phyloP scores from a whole-genome alignment of 2,888 invertebrate species.

The Beris morrisii region DNA sequence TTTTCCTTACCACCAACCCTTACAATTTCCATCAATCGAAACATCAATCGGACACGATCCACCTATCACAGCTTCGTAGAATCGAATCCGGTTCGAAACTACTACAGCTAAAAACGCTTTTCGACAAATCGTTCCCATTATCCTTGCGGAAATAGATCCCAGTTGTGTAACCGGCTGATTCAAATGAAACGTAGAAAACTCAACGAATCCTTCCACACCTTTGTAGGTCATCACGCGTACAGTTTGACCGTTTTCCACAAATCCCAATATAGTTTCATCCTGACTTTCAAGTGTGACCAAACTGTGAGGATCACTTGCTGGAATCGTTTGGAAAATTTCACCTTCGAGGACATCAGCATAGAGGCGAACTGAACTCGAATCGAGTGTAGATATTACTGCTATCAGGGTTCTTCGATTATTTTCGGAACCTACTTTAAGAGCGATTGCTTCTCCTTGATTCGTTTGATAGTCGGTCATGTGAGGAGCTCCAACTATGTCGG shows the following conservation, averaged over 20 bases:
- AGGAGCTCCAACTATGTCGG: no score
- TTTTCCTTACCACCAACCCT: slow-evolving; percentile 3
- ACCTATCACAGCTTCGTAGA: slow-evolving; percentile 46
- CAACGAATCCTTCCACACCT: slow-evolving; percentile 53
- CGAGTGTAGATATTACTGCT: slow-evolving; percentile 48
- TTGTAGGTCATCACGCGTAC: slow-evolving; percentile 49
- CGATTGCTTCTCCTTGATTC: slow-evolving; percentile 46
- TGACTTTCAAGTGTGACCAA: slow-evolving; percentile 52
- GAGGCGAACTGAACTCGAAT: slow-evolving; percentile 55
- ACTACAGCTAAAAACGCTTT: slow-evolving; percentile 44
- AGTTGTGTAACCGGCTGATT: slow-evolving; percentile 13
- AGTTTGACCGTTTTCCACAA: slow-evolving; percentile 53
- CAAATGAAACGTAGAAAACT: slow-evolving; percentile 44
- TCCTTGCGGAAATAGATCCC: slow-evolving; percentile 18
- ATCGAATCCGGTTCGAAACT: slow-evolving; percentile 41
- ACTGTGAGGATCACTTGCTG: slow-evolving; percentile 57
- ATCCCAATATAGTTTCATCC: slow-evolving; percentile 59
- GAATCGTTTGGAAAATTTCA: slow-evolving; percentile 59
- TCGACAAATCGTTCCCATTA: slow-evolving; percentile 30
- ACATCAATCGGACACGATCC: slow-evolving; percentile 40
- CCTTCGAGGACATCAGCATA: slow-evolving; percentile 56
- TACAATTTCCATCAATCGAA: background rate
- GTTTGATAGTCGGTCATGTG: background rate
- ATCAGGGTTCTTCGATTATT: slow-evolving; percentile 48
- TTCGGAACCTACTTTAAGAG: slow-evolving; percentile 49